Evolutionary conservation across 1,140 invertebrate genomes (phyloP).

Genomic region (Pectinophora gossypiella): DNA sequence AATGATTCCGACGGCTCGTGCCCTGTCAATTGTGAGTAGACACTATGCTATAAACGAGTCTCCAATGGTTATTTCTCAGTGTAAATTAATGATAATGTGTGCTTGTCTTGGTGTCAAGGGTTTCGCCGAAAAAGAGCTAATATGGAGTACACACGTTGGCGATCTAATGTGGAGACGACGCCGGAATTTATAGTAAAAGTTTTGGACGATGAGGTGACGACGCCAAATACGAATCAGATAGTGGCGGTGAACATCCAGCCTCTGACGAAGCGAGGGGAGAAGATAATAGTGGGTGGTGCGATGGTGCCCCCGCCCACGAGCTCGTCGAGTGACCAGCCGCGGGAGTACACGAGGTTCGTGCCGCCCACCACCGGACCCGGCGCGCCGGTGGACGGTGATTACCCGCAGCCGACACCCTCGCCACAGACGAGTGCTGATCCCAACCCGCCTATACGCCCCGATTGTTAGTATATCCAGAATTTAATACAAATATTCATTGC

Average conservation of each 20-base stretch:
- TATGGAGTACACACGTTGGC: conserved; percentile 56
- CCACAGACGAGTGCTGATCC: too few relatives aligned
- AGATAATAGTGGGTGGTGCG: conserved; percentile 50
- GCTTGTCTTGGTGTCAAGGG: conserved; percentile 22
- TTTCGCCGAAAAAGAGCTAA: conserved; percentile 46
- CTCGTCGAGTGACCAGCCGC: conserved; percentile 10
- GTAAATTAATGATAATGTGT: too few relatives aligned
- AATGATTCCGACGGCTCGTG: conserved; percentile 33
- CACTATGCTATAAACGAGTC: too few relatives aligned
- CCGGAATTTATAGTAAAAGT: conserved; percentile 62
- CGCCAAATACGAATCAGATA: conserved; percentile 28
- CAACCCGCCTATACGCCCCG: too few relatives aligned
- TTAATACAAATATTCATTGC: too few relatives aligned
- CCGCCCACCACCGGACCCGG: conserved; percentile 35
- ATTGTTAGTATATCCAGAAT: too few relatives aligned
- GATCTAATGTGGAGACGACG: conserved; percentile 39
- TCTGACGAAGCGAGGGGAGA: conserved; percentile 31
- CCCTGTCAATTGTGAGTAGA: conserved; percentile 43
- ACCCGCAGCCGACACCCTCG: too few relatives aligned
- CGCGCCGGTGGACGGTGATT: too few relatives aligned
- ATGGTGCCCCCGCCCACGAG: conserved; percentile 22
- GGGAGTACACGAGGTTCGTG: conserved; percentile 50
- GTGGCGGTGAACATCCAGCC: conserved; percentile 53
- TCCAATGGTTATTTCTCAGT: too few relatives aligned
- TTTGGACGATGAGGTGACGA: conserved; percentile 53